These are phyloP conservation scores for Lamprotornis superbus DNA, from an alignment of 2,113 vertebrate species.

Conservation along the genomic window DNA sequence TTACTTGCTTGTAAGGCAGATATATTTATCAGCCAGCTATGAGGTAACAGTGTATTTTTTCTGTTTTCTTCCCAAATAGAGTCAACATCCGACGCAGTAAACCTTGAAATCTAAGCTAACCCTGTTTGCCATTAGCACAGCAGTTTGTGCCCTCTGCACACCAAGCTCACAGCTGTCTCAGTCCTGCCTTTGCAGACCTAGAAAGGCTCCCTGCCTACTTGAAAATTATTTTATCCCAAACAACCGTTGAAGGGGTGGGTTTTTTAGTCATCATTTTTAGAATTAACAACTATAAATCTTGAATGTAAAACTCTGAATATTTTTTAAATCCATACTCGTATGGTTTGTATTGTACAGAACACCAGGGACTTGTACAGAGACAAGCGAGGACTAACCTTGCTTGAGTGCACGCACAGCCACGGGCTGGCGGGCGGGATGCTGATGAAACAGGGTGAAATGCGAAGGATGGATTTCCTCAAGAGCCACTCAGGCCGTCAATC, in stretches of 20 bases:
- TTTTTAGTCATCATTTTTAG: background rate
- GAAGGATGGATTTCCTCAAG: fast-evolving
- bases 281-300: background rate
- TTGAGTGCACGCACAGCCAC: fast-evolving
- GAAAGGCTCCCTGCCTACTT: background rate
- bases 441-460: background rate
- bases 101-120: background rate
- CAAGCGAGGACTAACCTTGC: background rate
- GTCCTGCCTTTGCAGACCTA: background rate
- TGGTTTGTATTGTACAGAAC: fast-evolving
- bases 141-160: background rate
- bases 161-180: background rate
- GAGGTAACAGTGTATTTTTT: background rate
- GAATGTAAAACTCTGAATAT: background rate
- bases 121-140: background rate
- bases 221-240: background rate
- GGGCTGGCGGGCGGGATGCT: background rate
- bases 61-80: background rate
- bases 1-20: background rate
- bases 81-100: fast-evolving
- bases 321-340: too few relatives aligned
- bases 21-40: background rate
- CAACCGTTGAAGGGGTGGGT: fast-evolving
- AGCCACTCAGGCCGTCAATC: fast-evolving
- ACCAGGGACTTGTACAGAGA: fast-evolving